Evolutionary conservation across 2,888 invertebrate genomes (phyloP), one percentile per base, ranked within the genome.

Genomic region (Lasioglossum oenotherae): DNA sequence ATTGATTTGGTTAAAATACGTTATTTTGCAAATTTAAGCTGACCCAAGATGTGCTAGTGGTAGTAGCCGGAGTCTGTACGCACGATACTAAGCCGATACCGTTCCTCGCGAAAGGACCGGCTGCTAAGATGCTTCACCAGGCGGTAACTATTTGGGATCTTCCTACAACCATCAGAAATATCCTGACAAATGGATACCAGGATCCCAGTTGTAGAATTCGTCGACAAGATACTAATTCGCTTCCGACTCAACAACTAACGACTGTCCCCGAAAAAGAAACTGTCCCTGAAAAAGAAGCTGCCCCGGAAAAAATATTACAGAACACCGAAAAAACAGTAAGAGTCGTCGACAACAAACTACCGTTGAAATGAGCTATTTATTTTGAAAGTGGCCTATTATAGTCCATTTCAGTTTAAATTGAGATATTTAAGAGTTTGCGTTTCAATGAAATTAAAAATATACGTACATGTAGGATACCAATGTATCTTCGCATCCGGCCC

Each of bases 91-190:
- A 86, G 14, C 77, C 79, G 0, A 85, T 91, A 23, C 90, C 92
- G 19, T 91, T 91, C n/a, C 88, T 90, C 71, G 92, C 92, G 0
- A 80, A 87, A 74, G 94, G 94, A n/a, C 92, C 92, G 3, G 89
- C 90, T 31, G 82, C 87, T 2, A 85, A 77, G 27, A 53, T 71
- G 6, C 76, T 94, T 49, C 69, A 64, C 1, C 84, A 88, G 4
- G 88, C 87, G 16, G 81, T 49, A 14, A 78, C 80, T 4, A 80
- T 93, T 60, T 88, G 85, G 89, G 90, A 92, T 64, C 84, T 93
- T 79, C 90, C 91, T 0, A 81, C 41, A 4, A 53, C 53, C 14
- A 86, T 93, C 67, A 89, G 77, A 74, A 80, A 72, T 53, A 77
- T 81, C 4, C 78, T 92, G 2, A 78, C 80, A 16, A 78, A 73